These are phyloP conservation scores for Mionectes olivaceus DNA, from an alignment of 2,797 vertebrate genomes.

Conservation along the genomic window DNA sequence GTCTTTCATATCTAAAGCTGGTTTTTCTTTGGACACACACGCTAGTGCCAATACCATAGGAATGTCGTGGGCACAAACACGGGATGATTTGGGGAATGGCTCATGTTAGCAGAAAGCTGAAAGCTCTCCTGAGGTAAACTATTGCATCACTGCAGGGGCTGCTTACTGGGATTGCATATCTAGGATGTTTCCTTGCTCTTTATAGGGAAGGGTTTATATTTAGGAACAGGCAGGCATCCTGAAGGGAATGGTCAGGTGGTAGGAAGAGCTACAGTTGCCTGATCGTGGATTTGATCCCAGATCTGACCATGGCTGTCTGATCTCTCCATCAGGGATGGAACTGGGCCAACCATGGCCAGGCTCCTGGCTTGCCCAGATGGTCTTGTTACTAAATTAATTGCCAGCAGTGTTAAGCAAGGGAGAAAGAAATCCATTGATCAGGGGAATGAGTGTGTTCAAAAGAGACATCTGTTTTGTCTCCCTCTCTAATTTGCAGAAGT, in stretches of 20 bases:
- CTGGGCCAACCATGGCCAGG: neutral
- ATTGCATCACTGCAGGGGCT: neutral
- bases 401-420: neutral
- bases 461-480: neutral
- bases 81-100: rapidly evolving
- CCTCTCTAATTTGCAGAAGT: neutral
- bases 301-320: neutral
- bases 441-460: neutral
- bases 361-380: neutral
- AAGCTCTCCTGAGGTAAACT: neutral
- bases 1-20: neutral
- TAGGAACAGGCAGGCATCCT: neutral
- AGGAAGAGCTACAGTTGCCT: neutral
- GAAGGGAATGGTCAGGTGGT: neutral
- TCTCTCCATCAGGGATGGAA: neutral
- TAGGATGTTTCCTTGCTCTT: neutral
- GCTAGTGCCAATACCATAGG: neutral
- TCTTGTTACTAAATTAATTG: neutral
- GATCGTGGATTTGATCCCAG: neutral
- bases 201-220: slow-evolving; percentile 34
- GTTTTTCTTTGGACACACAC: neutral
- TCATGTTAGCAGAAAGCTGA: neutral
- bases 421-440: neutral
- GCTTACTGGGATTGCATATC: neutral
- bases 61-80: neutral